Base-by-base conservation (phyloP, 2,113 vertebrate species). In the Sitta europaea region DNA sequence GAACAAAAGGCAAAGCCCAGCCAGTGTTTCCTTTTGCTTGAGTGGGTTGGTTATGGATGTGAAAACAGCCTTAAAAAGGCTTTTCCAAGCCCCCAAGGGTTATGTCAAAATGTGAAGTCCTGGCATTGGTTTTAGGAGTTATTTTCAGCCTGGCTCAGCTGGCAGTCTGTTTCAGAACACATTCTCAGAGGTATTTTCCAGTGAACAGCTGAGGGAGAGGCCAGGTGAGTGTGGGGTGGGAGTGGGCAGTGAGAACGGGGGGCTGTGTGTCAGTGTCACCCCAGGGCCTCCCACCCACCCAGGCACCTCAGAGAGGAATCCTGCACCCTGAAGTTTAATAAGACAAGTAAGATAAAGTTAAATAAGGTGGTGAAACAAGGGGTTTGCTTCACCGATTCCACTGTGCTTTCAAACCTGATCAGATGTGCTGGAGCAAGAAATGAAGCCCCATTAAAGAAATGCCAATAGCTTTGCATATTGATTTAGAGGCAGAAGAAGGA, bases 121-220 rank as follows among this genome's bases (percentile, higher is more conserved):
- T 74, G 43, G 11, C 5, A 0, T 42, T 83, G 16, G 6, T 77
- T 73, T 57, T 61, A 29, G 38, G 58, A 54, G 50, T 70, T 94
- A 81, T 91, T 92, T 97, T 96, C 84, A 93, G 25, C 70, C 48
- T 57, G 7, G 12, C 36, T 85, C 17, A 53, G 31, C 61, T 91
- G 0, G 0, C 73, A 95, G 1, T 51, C 84, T 84, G 35, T 87
- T 93, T 63, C 70, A 55, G 48, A 59, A 22, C 27, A 48, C 28
- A 4, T 51, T 77, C 43, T 67, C 27, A 2, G n/a, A 28, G 47
- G 38, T 35, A 14, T 47, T 91, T 66, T 58, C 18, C 33, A 66
- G 27, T 62, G 47, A 86, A 24, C 23, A 48, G 19, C 45, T 25
- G 24, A 58, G 62, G 62, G 59, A 75, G 43, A 40, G 28, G 4